These are phyloP conservation scores for Gouania willdenowi DNA, from an alignment of 2,797 vertebrate genomes.

Conservation along the genomic window DNA sequence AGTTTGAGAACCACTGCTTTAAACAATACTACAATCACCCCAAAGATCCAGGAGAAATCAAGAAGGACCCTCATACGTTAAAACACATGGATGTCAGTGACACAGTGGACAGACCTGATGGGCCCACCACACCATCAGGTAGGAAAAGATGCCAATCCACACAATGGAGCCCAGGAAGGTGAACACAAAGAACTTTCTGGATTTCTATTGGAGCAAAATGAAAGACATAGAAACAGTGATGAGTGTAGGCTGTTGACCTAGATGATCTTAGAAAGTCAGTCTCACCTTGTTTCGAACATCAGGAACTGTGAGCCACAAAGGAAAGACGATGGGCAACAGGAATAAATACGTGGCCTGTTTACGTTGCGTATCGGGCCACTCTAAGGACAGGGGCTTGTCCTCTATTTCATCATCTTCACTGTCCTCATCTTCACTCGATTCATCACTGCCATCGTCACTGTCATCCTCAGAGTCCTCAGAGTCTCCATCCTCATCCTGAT, in stretches of 20 bases:
- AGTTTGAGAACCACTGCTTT: too few relatives aligned
- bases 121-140: constrained; percentile 98
- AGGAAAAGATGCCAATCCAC: constrained; percentile 92
- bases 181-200: constrained; percentile 80
- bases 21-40: too few relatives aligned
- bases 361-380: constrained; percentile 84
- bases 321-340: constrained; percentile 89
- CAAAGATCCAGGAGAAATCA: too few relatives aligned
- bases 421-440: constrained; percentile 44
- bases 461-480: constrained; percentile 59
- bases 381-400: constrained; percentile 86
- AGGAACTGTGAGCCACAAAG: constrained; percentile 92
- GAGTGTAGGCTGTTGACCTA: background rate
- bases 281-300: constrained; percentile 89
- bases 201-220: constrained; percentile 73
- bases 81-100: too few relatives aligned
- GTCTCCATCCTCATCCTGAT: constrained; percentile 38
- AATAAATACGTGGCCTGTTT: constrained; percentile 91
- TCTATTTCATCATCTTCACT: constrained; percentile 62
- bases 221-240: background rate
- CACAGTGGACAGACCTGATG: constrained; percentile 90
- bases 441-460: constrained; percentile 63
- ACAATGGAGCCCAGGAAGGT: constrained; percentile 90
- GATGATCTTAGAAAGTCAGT: too few relatives aligned
- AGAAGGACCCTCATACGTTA: too few relatives aligned